Percentiles rank a stretch among this genome's conserved stretches.
Evolutionary conservation across 2,888 invertebrate species (phyloP).

Genomic region (Lobophora halterata): DNA sequence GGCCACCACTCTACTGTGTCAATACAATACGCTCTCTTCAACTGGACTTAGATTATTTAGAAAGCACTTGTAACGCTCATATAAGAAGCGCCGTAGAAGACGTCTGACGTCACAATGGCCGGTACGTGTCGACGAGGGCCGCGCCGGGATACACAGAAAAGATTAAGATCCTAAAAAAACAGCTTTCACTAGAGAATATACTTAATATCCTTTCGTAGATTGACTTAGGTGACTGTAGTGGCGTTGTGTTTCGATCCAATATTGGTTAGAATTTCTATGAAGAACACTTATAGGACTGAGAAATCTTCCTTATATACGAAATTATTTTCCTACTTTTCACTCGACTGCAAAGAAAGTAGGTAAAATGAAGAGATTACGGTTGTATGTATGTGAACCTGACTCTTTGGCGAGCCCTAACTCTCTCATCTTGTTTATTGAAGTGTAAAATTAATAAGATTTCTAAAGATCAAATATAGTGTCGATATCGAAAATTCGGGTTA

Average conservation of each 20-base stretch:
- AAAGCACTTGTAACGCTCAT: conserved; percentile 82
- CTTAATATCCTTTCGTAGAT: conserved; percentile 66
- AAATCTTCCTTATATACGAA: too few relatives aligned
- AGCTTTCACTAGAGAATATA: conserved; percentile 69
- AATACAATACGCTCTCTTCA: conserved; percentile 82
- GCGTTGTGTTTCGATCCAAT: conserved; percentile 44
- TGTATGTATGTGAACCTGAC: too few relatives aligned
- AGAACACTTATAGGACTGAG: conserved; percentile 2
- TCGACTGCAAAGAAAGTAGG: too few relatives aligned
- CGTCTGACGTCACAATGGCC: conserved; percentile 78
- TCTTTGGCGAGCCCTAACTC: too few relatives aligned
- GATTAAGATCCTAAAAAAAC: conserved; percentile 81
- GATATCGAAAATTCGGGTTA: too few relatives aligned
- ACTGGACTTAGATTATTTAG: conserved; percentile 82
- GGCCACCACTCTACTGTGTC: conserved; percentile 81
- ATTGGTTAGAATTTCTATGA: conserved; percentile 19
- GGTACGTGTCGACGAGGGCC: conserved; percentile 74
- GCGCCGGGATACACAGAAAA: conserved; percentile 71
- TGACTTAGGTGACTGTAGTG: conserved; percentile 53
- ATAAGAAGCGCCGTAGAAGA: conserved; percentile 78
- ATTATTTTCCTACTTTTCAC: too few relatives aligned
- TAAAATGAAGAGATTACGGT: too few relatives aligned
- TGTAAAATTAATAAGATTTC: too few relatives aligned
- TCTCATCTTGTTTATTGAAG: too few relatives aligned
- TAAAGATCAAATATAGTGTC: too few relatives aligned